Evolutionary conservation across 2,888 invertebrate genomes (phyloP), one percentile per base, ranked within the genome.

Genomic region (Sylvicola cinctus): DNA sequence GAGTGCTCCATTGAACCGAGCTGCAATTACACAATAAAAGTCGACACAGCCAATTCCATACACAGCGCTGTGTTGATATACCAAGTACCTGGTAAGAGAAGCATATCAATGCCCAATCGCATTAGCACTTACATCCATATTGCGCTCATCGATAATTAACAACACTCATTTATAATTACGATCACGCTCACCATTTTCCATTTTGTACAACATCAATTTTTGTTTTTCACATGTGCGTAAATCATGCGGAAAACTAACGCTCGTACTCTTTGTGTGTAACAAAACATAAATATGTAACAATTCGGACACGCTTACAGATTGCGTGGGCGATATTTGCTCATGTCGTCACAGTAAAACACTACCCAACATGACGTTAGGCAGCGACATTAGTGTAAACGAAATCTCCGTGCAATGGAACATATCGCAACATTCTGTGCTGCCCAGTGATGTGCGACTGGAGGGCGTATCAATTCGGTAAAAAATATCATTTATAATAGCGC

Each of bases 281-380:
- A 29, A 29, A 29, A n/a, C 10, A 12, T 29, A 10, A n/a, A 12
- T 6, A 7, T 29, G 6, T 29, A 8, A 23, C 4, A 3, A 25
- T 25, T 23, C 4, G 12, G 29, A 6, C 11, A 16, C 6, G n/a
- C 16, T 13, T n/a, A 25, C 38, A 54, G 54, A 49, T 33, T 55
- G 55, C 35, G 45, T 51, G 11, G 41, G 40, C 3, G 47, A 44
- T 2, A 41, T 46, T 3, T 55, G 55, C 31, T 46, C 50, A 3
- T 55, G 55, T 23, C 42, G 45, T 16, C 43, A 48, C 36, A 31
- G 42, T 2, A 33, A 42, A 3, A 31, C 37, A 2, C 44, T 51
- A 12, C 53, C 55, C 1, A 42, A 42, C 14, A 45, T 51, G 2
- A 34, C 40, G 11, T 36, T 45, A 28, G 37, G 35, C 10, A 45